Percentiles rank a stretch among this genome's conserved stretches.
These are phyloP conservation scores for Phylloscopus trochiloides DNA, from an alignment of 2,113 vertebrate species.

Conservation along the genomic window DNA sequence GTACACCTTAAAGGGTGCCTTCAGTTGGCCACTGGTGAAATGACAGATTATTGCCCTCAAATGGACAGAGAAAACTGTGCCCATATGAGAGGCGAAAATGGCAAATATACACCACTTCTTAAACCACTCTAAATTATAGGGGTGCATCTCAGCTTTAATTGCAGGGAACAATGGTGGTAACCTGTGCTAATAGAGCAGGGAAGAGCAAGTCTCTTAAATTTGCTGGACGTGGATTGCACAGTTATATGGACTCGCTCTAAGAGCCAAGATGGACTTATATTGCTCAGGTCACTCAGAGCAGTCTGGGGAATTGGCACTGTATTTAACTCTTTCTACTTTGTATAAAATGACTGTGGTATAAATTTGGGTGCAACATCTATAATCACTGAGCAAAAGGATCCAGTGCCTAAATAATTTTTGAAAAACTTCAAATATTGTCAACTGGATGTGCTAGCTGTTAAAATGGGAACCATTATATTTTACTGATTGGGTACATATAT, in stretches of 20 bases:
- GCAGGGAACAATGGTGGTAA: neutral
- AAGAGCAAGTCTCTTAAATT: neutral
- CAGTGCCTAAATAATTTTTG: neutral
- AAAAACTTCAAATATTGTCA: neutral
- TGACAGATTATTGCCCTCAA: neutral
- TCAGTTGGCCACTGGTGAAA: neutral
- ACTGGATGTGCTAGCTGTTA: neutral
- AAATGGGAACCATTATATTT: neutral
- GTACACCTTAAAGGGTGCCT: neutral
- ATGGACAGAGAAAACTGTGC: neutral
- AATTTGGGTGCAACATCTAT: neutral
- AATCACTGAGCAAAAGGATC: neutral
- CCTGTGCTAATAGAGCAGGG: neutral
- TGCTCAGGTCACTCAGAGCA: neutral
- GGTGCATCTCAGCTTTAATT: neutral
- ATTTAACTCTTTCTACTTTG: neutral
- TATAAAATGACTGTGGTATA: neutral
- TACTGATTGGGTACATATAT: neutral
- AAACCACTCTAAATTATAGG: neutral
- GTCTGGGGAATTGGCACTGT: neutral
- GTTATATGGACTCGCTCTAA: neutral
- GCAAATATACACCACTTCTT: neutral
- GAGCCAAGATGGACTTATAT: neutral
- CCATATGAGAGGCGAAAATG: neutral
- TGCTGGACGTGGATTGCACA: neutral